Conservation (phyloP, 2,888 invertebrate genomes). For the Caenorhabditis japonica region DNA sequence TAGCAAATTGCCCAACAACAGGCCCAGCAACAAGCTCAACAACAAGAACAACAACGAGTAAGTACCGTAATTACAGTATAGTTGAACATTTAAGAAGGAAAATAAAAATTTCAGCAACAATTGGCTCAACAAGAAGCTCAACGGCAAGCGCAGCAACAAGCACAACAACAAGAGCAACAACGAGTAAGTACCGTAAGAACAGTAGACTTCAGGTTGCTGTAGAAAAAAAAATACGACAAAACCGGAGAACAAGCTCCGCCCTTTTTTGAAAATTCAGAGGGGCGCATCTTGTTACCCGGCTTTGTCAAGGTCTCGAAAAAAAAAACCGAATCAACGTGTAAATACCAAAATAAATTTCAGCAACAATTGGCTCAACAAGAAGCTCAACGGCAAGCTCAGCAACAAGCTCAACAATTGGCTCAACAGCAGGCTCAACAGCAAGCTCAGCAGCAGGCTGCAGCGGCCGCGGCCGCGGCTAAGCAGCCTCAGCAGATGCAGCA, state of each 20-base stretch:
- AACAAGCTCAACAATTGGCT: too few relatives aligned
- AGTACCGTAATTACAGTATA: too few relatives aligned
- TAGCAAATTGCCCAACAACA: slow-evolving; percentile 40
- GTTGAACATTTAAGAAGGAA: too few relatives aligned
- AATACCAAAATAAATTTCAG: neutral
- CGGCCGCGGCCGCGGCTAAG: too few relatives aligned
- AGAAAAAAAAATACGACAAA: slow-evolving; percentile 19
- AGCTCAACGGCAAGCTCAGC: neutral
- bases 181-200: slow-evolving; percentile 27
- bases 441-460: too few relatives aligned
- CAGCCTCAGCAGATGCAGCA: neutral
- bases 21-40: slow-evolving; percentile 22
- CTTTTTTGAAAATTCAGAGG: too few relatives aligned
- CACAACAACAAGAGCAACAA: slow-evolving; percentile 20
- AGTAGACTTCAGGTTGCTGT: slow-evolving; percentile 27
- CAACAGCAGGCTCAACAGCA: too few relatives aligned
- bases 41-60: slow-evolving; percentile 19
- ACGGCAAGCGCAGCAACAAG: neutral
- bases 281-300: too few relatives aligned
- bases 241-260: too few relatives aligned
- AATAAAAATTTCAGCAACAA: neutral
- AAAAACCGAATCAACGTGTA: too few relatives aligned
- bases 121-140: neutral
- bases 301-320: too few relatives aligned
- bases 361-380: neutral